Conservation (phyloP, 2,888 invertebrate genomes). For the Phasia obesa region DNA sequence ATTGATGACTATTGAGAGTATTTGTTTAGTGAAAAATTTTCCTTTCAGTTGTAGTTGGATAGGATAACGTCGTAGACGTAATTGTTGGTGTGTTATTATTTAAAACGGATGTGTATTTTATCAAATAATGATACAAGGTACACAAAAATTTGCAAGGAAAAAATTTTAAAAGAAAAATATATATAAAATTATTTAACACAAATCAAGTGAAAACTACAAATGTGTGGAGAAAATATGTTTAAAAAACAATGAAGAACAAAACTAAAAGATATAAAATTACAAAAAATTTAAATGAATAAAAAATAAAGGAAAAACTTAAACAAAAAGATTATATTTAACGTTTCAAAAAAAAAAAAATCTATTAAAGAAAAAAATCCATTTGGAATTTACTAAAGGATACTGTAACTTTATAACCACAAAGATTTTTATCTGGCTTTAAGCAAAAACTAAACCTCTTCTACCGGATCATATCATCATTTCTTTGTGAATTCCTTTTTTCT, state of each 20-base stretch:
- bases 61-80: conserved; percentile 80
- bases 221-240: conserved; percentile 17
- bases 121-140: conserved; percentile 65
- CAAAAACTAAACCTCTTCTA: conserved; percentile 1
- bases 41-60: conserved; percentile 82
- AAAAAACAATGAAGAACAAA: conserved; percentile 14
- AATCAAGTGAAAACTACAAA: conserved; percentile 42
- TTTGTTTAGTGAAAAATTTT: conserved; percentile 70
- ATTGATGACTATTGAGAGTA: conserved; percentile 53
- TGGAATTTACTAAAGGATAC: neutral
- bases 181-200: conserved; percentile 28
- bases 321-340: neutral
- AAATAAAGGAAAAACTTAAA: neutral
- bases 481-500: conserved; percentile 60
- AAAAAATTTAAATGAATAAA: neutral
- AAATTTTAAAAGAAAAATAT: conserved; percentile 7
- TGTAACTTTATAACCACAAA: conserved; percentile 1
- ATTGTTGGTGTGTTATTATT: conserved; percentile 66
- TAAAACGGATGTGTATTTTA: conserved; percentile 63
- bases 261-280: conserved; percentile 3
- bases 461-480: conserved; percentile 51
- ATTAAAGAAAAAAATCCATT: neutral
- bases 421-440: conserved; percentile 12
- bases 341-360: neutral
- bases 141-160: conserved; percentile 54